phyloP scores from a whole-genome alignment of 2,888 invertebrate genomes.

The Lydus trimaculatus region DNA sequence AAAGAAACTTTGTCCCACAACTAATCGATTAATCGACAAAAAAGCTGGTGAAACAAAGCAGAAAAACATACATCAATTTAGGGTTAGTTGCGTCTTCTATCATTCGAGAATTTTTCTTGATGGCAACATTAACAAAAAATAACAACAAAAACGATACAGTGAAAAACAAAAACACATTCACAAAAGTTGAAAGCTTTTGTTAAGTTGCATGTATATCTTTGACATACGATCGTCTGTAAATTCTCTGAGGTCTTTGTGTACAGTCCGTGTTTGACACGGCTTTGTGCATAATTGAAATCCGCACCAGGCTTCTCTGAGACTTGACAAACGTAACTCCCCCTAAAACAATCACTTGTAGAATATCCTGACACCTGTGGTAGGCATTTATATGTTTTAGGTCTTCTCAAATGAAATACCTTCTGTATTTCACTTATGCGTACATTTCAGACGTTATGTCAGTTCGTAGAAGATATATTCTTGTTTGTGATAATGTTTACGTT shows the following conservation, averaged over 20 bases:
- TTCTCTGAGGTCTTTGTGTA: conserved; percentile 30
- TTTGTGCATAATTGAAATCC: conserved; percentile 37
- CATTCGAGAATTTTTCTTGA: conserved; percentile 1
- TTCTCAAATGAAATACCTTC: conserved; percentile 32
- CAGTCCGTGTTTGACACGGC: conserved; percentile 24
- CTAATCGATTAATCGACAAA: conserved; percentile 27
- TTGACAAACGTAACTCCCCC: conserved; percentile 30
- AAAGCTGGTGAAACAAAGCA: not conserved
- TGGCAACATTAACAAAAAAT: conserved; percentile 8
- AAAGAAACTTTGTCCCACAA: conserved; percentile 24
- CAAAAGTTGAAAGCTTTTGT: conserved; percentile 20
- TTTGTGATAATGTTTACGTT: conserved; percentile 29
- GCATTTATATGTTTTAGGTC: conserved; percentile 24
- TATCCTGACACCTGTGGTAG: conserved; percentile 27
- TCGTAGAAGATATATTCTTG: conserved; percentile 29
- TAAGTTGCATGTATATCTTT: conserved; percentile 30
- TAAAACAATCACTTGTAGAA: conserved; percentile 35
- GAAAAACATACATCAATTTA: not conserved
- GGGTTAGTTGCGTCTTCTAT: not conserved
- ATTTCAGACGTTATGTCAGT: conserved; percentile 26
- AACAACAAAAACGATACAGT: not conserved
- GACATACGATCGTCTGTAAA: conserved; percentile 31
- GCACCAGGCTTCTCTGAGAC: conserved; percentile 21
- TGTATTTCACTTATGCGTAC: conserved; percentile 27
- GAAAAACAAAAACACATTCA: not conserved